Percentiles rank a stretch among this genome's conserved stretches.
Evolutionary conservation across 2,888 invertebrate genomes (phyloP).

Genomic region (Alloplasta piceator): DNA sequence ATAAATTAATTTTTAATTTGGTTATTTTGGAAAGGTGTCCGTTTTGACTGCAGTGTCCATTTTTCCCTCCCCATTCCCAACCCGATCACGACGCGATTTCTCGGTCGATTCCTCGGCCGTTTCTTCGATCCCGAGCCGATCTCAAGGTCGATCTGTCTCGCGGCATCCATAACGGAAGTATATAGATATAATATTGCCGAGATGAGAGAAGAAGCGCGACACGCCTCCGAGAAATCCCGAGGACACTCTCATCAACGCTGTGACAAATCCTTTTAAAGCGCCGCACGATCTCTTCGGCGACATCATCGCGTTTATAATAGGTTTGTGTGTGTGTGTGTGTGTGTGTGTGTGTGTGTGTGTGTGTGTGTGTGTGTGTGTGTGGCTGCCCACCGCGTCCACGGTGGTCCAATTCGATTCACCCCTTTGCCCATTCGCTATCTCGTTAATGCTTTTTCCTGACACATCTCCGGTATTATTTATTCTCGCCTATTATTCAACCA

Average conservation of each 20-base stretch:
- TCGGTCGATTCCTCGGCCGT: neutral
- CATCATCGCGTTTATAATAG: slow-evolving; percentile 54
- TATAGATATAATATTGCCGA: slow-evolving; percentile 11
- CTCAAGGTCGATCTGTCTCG: slow-evolving; percentile 64
- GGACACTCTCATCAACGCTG: slow-evolving; percentile 68
- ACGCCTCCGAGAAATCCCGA: slow-evolving; percentile 67
- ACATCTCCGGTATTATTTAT: slow-evolving; percentile 23
- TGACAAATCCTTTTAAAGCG: slow-evolving; percentile 75
- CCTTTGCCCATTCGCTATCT: slow-evolving; percentile 66
- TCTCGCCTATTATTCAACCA: neutral
- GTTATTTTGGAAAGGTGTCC: too few relatives aligned
- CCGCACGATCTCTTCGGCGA: slow-evolving; percentile 65
- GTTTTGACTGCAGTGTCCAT: too few relatives aligned
- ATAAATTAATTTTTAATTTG: too few relatives aligned
- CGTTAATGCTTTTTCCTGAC: slow-evolving; percentile 58
- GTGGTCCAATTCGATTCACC: slow-evolving; percentile 72
- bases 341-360: slow-evolving; percentile 2
- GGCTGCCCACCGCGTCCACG: slow-evolving; percentile 49
- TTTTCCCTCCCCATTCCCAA: too few relatives aligned
- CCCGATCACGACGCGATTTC: slow-evolving; percentile 25
- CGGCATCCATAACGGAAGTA: slow-evolving; percentile 53
- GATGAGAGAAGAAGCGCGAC: slow-evolving; percentile 58
- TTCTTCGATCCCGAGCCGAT: slow-evolving; percentile 54
- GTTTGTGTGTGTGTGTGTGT: slow-evolving; percentile 13
- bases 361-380: slow-evolving; percentile 8